Base-by-base conservation (phyloP, 2,888 invertebrate genomes). In the Ceratothoa steindachneri region DNA sequence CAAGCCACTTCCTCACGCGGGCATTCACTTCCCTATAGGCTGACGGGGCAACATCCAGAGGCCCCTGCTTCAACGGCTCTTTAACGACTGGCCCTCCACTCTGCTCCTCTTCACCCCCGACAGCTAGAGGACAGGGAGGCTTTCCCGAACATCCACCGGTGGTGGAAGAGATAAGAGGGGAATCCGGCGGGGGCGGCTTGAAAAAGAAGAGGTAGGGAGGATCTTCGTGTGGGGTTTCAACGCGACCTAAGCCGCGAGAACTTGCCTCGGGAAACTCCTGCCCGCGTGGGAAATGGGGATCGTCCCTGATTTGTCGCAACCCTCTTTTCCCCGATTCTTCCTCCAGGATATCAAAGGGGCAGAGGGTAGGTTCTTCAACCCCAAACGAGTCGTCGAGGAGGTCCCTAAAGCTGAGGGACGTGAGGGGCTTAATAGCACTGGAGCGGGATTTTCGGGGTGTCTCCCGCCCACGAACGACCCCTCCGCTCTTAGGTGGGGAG, bases 1-100 rank as follows among this genome's bases (percentile, higher is more conserved):
- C 69, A n/a, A 73, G n/a, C 69, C 68, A 73, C 27, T 24, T 60
- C 27, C 27, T 9, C 60, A 60, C 60, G 27, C 60, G 60, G 12
- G 60, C 60, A 60, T 60, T 60, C 2, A 60, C 60, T 60, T 60
- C 60, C 12, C 22, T 22, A n/a, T 12, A 24, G 19, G n/a, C 19
- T 24, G 60, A 7, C n/a, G 19, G 22, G 24, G 3, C n/a, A 51
- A 51, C 52, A n/a, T 51, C 19, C 1, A 51, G 19, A n/a, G n/a
- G n/a, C n/a, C n/a, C n/a, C n/a, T n/a, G n/a, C n/a, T n/a, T n/a
- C n/a, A n/a, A n/a, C n/a, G n/a, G n/a, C 15, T 41, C 41, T 9
- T 41, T 41, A 15, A 9, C 15, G 15, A 41, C 15, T 5, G 41
- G 41, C 5, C 41, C 5, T 9, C 5, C 15, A 24, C 60, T 60